Evolutionary conservation across 1,140 invertebrate genomes (phyloP).

Genomic region (Mycetomoellerius zeteki): DNA sequence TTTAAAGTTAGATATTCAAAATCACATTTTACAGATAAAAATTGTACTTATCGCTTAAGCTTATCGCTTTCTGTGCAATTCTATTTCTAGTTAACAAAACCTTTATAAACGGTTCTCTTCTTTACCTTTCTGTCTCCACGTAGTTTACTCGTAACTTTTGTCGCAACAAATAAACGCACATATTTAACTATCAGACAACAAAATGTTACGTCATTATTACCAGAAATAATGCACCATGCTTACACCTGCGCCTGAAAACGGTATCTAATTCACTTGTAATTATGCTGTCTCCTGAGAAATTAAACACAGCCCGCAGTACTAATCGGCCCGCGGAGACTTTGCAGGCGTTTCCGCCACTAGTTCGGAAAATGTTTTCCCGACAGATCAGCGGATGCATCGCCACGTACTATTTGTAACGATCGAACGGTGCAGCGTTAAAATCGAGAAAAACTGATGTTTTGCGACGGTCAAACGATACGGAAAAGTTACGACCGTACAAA

Average conservation of each 20-base stretch:
- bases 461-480: conserved; percentile 48
- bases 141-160: not conserved
- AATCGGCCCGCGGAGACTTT: conserved; percentile 46
- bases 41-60: not conserved
- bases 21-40: not conserved
- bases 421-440: conserved; percentile 29
- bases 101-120: not conserved
- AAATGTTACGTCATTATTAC: not conserved
- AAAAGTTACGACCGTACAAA: conserved; percentile 44
- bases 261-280: conserved; percentile 40
- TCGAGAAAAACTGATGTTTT: conserved; percentile 35
- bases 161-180: not conserved
- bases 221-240: conserved; percentile 39
- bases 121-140: not conserved
- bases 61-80: not conserved
- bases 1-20: conserved; percentile 4
- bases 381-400: conserved; percentile 17
- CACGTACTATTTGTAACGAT: conserved; percentile 51
- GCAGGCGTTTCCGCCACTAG: not conserved
- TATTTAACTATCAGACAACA: conserved; percentile 5
- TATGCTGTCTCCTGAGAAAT: conserved; percentile 53
- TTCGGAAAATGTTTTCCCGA: conserved; percentile 38
- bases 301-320: conserved; percentile 33
- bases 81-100: not conserved
- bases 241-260: conserved; percentile 54